Base-by-base conservation (phyloP, 1,140 invertebrate species). In the Papilio aristodemus region DNA sequence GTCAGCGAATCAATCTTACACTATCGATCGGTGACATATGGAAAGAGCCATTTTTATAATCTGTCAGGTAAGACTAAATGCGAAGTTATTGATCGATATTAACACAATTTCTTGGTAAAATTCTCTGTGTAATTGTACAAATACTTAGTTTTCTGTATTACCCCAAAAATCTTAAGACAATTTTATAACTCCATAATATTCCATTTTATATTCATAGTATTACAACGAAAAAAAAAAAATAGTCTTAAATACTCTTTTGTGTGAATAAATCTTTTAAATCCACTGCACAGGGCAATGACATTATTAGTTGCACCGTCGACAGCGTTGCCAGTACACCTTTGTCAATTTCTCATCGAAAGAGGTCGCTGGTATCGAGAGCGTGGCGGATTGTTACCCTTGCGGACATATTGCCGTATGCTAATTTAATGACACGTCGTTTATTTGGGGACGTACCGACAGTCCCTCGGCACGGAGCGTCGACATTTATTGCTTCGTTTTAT, bases 321-420 rank as follows among this genome's bases (percentile, higher is more conserved):
- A 7, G 22, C 54, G 70, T 64, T 72, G 68, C 69, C 71, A 74
- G 69, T 74, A 64, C 67, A 57, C 67, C 60, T 72, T 17, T 46
- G 22, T 54, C 32, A 58, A 57, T 59, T n/a, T 68, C 72, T 77
- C 77, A 68, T 67, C 69, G 75, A 73, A 84, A 80, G 83, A 73
- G 75, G 75, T 70, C 72, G 66, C 73, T 67, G 77, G 71, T 81
- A 76, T 77, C 70, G 75, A 74, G 71, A 75, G 67, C 75, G 76
- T 78, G 63, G 79, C 83, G 83, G 76, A 68, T 71, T 78, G 73
- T 79, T 77, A 87, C 77, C 73, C 79, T 81, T 74, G 70, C 78
- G 81, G 85, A 84, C 80, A 78, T 80, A 89, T 83, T 77, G 77
- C 78, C 54, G 68, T 83, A 88, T 87, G 86, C 79, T 83, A 89